Evolutionary conservation across 2,113 vertebrate species (phyloP).

Genomic region (Aegotheles bennettii): DNA sequence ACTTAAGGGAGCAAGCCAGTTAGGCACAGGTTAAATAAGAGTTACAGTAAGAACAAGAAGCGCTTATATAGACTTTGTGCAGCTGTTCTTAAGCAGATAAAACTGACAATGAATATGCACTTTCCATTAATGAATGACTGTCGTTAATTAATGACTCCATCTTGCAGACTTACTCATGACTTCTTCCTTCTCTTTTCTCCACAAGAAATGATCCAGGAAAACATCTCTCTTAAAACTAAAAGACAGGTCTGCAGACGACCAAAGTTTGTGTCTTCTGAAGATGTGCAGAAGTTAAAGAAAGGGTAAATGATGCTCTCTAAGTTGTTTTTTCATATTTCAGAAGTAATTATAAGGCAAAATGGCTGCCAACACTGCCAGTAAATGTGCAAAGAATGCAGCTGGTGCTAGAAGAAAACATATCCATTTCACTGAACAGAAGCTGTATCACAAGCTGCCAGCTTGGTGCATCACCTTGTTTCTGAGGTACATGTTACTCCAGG

Average conservation of each 20-base stretch:
- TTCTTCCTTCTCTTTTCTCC: neutral
- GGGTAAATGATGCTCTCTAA: slow-evolving; percentile 29
- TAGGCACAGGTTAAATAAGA: neutral
- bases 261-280: slow-evolving; percentile 80
- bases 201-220: slow-evolving; percentile 85
- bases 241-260: slow-evolving; percentile 83
- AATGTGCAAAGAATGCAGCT: neutral
- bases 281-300: slow-evolving; percentile 72
- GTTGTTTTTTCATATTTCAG: neutral
- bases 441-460: neutral
- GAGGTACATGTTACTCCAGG: neutral
- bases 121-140: neutral
- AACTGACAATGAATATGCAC: neutral
- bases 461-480: neutral
- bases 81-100: neutral
- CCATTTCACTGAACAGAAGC: neutral
- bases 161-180: neutral
- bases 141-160: neutral
- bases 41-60: neutral
- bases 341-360: neutral
- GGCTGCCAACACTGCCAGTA: neutral
- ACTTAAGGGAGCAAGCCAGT: neutral
- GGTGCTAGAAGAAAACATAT: neutral
- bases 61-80: neutral
- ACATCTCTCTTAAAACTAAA: slow-evolving; percentile 68